Conservation (phyloP, 2,888 invertebrate species). For the Orchesella flavescens region DNA sequence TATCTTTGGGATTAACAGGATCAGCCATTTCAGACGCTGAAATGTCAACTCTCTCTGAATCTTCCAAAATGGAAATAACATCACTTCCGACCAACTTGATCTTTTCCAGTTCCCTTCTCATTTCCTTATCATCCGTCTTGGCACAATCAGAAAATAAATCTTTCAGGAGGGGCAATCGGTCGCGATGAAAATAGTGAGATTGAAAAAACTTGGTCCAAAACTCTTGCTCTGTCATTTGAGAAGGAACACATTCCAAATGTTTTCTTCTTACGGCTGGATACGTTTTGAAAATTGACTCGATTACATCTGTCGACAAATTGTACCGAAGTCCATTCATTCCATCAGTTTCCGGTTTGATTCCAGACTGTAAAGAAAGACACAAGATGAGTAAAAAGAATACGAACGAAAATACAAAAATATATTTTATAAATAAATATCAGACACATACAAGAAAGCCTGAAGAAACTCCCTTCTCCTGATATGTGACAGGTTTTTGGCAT, state of each 20-base stretch:
- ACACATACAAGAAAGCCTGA: constrained; percentile 78
- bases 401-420: too few relatives aligned
- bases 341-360: constrained; percentile 97
- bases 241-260: constrained; percentile 96
- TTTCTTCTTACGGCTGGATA: constrained; percentile 98
- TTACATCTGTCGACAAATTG: constrained; percentile 96
- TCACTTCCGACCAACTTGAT: constrained; percentile 61
- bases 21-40: constrained; percentile 37
- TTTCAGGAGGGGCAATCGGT: constrained; percentile 88
- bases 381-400: not conserved
- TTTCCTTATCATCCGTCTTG: constrained; percentile 89
- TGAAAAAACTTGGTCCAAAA: constrained; percentile 99
- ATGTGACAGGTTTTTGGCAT: constrained; percentile 81
- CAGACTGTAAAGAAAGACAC: constrained; percentile 83
- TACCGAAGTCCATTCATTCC: constrained; percentile 97
- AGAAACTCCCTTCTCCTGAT: constrained; percentile 88
- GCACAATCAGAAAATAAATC: constrained; percentile 99
- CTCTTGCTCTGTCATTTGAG: constrained; percentile 94
- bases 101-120: constrained; percentile 67
- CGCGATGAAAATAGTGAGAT: constrained; percentile 98
- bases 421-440: not conserved
- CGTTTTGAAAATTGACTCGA: constrained; percentile 98
- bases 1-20: constrained; percentile 46
- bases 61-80: constrained; percentile 64
- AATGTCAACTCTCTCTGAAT: constrained; percentile 49